Base-by-base conservation (phyloP, 2,797 vertebrate species). In the Hybognathus amarus region DNA sequence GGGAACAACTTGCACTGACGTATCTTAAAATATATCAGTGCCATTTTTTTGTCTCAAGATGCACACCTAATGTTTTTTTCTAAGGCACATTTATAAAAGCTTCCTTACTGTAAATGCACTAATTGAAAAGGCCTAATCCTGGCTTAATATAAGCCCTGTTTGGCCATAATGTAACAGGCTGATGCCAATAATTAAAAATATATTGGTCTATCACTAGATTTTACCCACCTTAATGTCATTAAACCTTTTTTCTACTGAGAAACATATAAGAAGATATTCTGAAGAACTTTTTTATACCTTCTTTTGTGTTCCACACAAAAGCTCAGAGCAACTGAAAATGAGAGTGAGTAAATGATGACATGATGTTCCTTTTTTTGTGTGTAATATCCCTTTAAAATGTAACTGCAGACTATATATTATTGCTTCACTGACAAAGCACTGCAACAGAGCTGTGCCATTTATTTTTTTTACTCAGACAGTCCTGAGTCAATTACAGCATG, bases 401-500 rank as follows among this genome's bases (percentile, higher is more conserved):
- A 73, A 24, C 24, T 30, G 38, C 45, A n/a, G 20, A 64, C 59
- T 61, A 3, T 9, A 33, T 33, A 24, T 63, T 38, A 6, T 66
- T 50, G 30, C 64, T 40, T 74, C 7, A 18, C 42, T 52, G 30
- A 74, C 69, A 30, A 74, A 64, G 15, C 69, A 4, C 30, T 13
- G 42, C 40, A 47, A 24, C 38, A 61, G 52, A 70, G 52, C 67
- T 80, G 50, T 70, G 24, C 38, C n/a, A 70, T 70, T 81, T 69
- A 0, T 42, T 42, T 42, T 10, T 47, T 30, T 63, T 71, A 12
- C 64, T 63, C 3, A 68, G 33, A 69, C 47, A 79, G 54, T 73
- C 40, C 27, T 63, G 54, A 81, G 40, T 63, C 40, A 81, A 73
- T 81, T 64, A 73, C 24, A 54, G 17, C 36, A 76, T 68, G 47